Evolutionary conservation across 2,113 vertebrate genomes (phyloP), one percentile per base, ranked within the genome.

Genomic region (Aspidoscelis tigris): DNA sequence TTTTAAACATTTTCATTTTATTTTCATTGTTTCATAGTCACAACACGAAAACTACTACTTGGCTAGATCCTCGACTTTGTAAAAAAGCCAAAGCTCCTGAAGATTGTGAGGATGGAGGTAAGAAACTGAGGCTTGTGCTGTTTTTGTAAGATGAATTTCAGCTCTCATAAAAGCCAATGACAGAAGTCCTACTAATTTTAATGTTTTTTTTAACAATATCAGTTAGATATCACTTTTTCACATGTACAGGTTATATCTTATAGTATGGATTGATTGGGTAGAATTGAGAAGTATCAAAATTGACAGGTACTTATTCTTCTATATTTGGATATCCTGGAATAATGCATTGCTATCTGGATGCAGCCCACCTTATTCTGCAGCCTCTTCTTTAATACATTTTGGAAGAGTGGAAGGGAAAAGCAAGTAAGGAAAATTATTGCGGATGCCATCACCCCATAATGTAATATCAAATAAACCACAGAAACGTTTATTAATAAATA

Each of bases 41-140:
- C 86, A 99, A 99, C 95, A 98, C 97, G 86, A 99, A 99, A 95
- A 99, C 99, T 58, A 99, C 99, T 8, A 99, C 99, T 3, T 99
- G 99, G 99, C 94, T 99, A 91, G 99, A 99, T 92, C 99, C 99
- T 2, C 97, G 99, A 26, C 97, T 99, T n/a, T 98, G 98, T 88
- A 98, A 97, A 95, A 99, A 98, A 96, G 98, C 98, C 84, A 99
- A 99, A 94, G 98, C 99, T 78, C 97, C 98, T 1, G 99, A 99
- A 95, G 99, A 99, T 79, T 99, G 98, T 92, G 97, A 98, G 87
- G 98, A 99, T 90, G 98, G 98, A 97, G 99, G 99, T 99, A 88
- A 96, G 94, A 80, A 74, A 53, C 87, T 89, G 53, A 33, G 61
- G 61, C 44, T 84, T 84, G 26, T 0, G 3, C 73, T 71, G 8